Conservation (phyloP, 1,140 invertebrate species). For the Drosophila virilis region DNA sequence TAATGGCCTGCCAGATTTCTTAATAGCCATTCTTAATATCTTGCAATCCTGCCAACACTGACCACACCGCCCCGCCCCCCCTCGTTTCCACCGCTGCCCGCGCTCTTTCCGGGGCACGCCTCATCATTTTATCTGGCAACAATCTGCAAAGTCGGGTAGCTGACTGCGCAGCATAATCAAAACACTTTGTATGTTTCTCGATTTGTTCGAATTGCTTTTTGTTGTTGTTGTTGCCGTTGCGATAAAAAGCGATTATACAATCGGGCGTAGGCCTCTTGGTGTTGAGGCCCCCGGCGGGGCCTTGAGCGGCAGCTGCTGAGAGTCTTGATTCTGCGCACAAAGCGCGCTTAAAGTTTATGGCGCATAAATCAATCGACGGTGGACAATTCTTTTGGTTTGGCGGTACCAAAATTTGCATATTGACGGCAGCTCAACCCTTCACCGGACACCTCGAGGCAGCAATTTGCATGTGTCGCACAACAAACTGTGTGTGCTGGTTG, state of each 20-base stretch:
- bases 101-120: slow-evolving; percentile 15
- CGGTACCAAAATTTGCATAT: slow-evolving; percentile 45
- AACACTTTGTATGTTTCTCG: slow-evolving; percentile 8
- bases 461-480: slow-evolving; percentile 36
- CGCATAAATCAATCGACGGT: slow-evolving; percentile 41
- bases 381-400: slow-evolving; percentile 46
- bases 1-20: slow-evolving; percentile 72
- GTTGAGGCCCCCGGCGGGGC: slow-evolving; percentile 15
- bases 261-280: slow-evolving; percentile 39
- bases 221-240: slow-evolving; percentile 3
- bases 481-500: background rate
- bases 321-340: slow-evolving; percentile 40
- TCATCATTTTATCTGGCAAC: slow-evolving; percentile 38
- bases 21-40: slow-evolving; percentile 71
- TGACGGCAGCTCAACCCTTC: slow-evolving; percentile 41
- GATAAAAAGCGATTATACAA: slow-evolving; percentile 45
- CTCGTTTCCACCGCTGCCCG: background rate
- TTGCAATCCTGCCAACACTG: background rate
- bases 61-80: slow-evolving; percentile 1
- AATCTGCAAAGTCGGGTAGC: slow-evolving; percentile 41
- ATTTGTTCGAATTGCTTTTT: slow-evolving; percentile 3
- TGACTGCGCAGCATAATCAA: slow-evolving; percentile 41
- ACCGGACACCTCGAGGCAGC: slow-evolving; percentile 38
- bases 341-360: slow-evolving; percentile 51
- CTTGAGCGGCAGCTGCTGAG: slow-evolving; percentile 35